Conservation (phyloP, 2,797 vertebrate species). For the Zenarchopterus dispar region DNA sequence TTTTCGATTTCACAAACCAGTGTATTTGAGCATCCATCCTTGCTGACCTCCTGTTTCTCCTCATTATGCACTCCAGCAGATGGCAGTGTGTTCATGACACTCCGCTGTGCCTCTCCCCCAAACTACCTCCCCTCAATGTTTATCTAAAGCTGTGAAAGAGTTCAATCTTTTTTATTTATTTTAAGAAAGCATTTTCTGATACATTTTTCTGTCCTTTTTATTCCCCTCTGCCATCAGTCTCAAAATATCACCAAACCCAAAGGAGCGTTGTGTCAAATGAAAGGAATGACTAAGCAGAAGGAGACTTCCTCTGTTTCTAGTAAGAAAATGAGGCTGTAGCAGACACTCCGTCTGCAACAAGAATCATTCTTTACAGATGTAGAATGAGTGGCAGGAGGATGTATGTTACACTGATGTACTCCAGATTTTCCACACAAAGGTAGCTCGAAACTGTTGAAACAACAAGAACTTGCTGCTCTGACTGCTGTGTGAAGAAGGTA, state of each 20-base stretch:
- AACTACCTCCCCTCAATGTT: slow-evolving; percentile 11
- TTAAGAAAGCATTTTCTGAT: slow-evolving; percentile 10
- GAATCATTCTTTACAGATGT: too few species aligned
- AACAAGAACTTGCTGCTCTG: slow-evolving; percentile 41
- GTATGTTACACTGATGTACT: not conserved
- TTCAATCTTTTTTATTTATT: slow-evolving; percentile 4
- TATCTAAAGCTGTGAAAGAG: slow-evolving; percentile 21
- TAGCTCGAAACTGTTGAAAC: slow-evolving; percentile 30
- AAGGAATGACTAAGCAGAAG: not conserved
- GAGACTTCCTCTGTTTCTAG: not conserved
- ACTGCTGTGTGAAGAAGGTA: slow-evolving; percentile 51
- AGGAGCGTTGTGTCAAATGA: not conserved
- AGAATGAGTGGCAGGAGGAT: not conserved
- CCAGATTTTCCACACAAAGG: slow-evolving; percentile 18
- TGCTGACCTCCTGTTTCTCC: slow-evolving; percentile 32
- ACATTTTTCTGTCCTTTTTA: not conserved
- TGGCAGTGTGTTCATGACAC: slow-evolving; percentile 70
- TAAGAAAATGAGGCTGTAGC: not conserved
- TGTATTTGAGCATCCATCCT: slow-evolving; percentile 1
- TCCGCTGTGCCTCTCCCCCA: slow-evolving; percentile 6
- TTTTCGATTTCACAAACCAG: slow-evolving; percentile 20
- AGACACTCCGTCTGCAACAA: not conserved
- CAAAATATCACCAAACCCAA: not conserved
- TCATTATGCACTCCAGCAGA: slow-evolving; percentile 67
- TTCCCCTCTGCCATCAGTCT: not conserved